Evolutionary conservation across 2,797 vertebrate genomes (phyloP), one percentile per base, ranked within the genome.

Genomic region (Sorex maritimensis): DNA sequence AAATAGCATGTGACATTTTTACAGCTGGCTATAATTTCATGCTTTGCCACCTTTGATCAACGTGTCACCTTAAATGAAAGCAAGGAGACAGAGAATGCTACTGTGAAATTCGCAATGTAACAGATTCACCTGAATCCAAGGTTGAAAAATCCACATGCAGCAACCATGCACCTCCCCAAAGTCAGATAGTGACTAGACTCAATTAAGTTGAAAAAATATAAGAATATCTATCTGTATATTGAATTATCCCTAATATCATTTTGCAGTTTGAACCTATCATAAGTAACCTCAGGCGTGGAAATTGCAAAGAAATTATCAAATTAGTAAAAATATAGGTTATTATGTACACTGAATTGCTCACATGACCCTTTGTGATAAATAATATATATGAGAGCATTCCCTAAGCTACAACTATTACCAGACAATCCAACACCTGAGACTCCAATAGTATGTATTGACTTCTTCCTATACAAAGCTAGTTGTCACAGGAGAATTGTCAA

Each of bases 11-110:
- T 44, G 93, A 95, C 94, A 84, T 52, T 86, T 74, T 89, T 95
- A 78, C 24, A 92, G 41, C 5, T 41, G 30, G 93, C 79, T 79
- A 91, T 87, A 91, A 82, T 94, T 95, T 96, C 94, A 67, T 11
- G 72, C 26, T 91, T 67, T 80, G 80, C 73, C 95, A 78, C 46
- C 82, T 95, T 93, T 96, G 89, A 96, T 96, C 93, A 96, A 83
- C 86, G 0, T 34, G 46, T 94, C 68, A 84, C 12, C 75, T 77
- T 93, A 88, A 94, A 94, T 86, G 85, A 97, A 95, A 85, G 61
- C 58, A 78, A 79, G 58, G 49, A 88, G 75, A 95, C 81, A 92
- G 74, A 67, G 96, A 93, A 89, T 63, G 49, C 30, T 73, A 72
- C 67, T 52, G 67, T 89, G 81, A 92, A 91, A 82, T 73, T 44